Evolutionary conservation across 37 sponge, comb jelly and placozoan species (phyloP), one percentile per base, ranked within the genome.

Genomic region (Ianthella basta): DNA sequence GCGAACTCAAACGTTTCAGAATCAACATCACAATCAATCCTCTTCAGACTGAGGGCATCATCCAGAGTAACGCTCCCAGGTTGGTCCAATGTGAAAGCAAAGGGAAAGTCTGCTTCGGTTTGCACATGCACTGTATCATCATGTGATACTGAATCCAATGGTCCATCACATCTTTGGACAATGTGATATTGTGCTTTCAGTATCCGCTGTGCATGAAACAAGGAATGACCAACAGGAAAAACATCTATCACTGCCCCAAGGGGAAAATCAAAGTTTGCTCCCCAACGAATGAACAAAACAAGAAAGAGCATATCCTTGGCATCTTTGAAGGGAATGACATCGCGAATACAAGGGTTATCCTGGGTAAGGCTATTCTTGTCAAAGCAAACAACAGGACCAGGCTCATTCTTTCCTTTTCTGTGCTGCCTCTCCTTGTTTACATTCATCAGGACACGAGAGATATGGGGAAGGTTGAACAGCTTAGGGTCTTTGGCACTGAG

Each of bases 11-110:
- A 94, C 10, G 20, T n/a, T 20, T 35, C 21, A 15, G 23, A 59
- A 27, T 40, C 40, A 4, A 1, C 66, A 0, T 12, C 54, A 0
- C 19, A 19, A 13, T 33, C 5, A 14, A 84, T 0, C 16, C n/a
- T 72, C n/a, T 41, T 55, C 29, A 90, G 35, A 21, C 88, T 88
- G 10, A 94, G 30, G 18, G 94, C 94, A 94, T 94, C 91, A 83
- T 94, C 94, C 13, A 90, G 84, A 29, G 80, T 82, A 0, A 35
- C 54, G 24, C 88, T 85, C 34, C 56, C 84, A 50, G 86, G 67
- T 15, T 91, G 88, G 66, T 94, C 94, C 69, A 94, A 90, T 24
- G 91, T 94, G 59, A 90, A 94, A 27, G 83, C 88, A 29, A 38
- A 50, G 37, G 32, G 25, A 55, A 72, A 25, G 24, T 38, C 41